Percentiles rank a stretch among this genome's conserved stretches.
phyloP scores from a whole-genome alignment of 2,888 invertebrate species.

The Tachina lurida region DNA sequence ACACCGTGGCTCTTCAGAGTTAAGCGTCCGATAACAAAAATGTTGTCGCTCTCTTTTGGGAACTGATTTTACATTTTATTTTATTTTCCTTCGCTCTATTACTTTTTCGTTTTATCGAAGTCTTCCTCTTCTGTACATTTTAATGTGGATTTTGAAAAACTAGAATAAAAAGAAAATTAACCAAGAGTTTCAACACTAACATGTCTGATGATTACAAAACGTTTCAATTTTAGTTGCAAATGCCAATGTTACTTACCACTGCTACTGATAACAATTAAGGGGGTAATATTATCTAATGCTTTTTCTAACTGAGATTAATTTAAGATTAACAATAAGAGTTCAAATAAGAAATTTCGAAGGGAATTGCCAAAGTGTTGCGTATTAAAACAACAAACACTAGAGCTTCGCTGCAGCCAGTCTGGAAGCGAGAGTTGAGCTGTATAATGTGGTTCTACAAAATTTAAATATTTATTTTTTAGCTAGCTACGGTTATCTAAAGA shows the following conservation, averaged over 20 bases:
- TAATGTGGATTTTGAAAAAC: slow-evolving; percentile 49
- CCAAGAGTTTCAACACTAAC: slow-evolving; percentile 45
- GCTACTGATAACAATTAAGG: slow-evolving; percentile 10
- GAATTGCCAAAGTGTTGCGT: too few species aligned
- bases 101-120: slow-evolving; percentile 6
- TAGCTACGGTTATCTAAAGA: too few species aligned
- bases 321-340: too few species aligned
- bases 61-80: background rate
- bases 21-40: slow-evolving; percentile 3
- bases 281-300: background rate
- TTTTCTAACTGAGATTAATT: background rate
- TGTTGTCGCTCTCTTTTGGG: slow-evolving; percentile 45
- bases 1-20: background rate
- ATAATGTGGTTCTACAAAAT: too few species aligned
- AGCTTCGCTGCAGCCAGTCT: too few species aligned
- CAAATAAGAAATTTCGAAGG: too few species aligned
- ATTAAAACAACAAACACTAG: too few species aligned
- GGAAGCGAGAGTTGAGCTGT: too few species aligned
- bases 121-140: slow-evolving; percentile 51
- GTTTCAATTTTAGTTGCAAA: slow-evolving; percentile 10
- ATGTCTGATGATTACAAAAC: slow-evolving; percentile 54
- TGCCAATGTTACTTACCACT: slow-evolving; percentile 13
- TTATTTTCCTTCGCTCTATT: slow-evolving; percentile 2
- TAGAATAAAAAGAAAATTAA: slow-evolving; percentile 10
- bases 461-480: too few species aligned